phyloP scores from a whole-genome alignment of 37 sponge, comb jelly and placozoan genomes.

The Aplysina aerophoba region DNA sequence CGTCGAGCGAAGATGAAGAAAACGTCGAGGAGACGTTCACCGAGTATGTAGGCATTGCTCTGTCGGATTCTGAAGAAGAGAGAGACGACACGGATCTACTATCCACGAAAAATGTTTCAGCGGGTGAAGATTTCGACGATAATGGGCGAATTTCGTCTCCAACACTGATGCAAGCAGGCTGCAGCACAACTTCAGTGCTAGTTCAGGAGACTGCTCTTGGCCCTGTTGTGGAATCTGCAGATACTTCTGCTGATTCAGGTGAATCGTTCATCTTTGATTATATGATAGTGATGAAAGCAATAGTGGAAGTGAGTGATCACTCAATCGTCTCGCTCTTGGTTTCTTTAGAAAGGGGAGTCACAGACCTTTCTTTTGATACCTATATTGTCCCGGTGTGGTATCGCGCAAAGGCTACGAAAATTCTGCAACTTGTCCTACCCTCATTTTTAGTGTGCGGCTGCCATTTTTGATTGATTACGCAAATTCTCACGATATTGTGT shows the following conservation, averaged over 20 bases:
- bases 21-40: neutral
- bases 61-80: neutral
- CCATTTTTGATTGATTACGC: neutral
- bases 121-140: neutral
- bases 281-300: neutral
- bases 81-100: neutral
- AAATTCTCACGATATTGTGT: neutral
- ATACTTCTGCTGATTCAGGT: neutral
- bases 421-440: neutral
- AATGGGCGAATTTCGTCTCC: neutral
- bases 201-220: neutral
- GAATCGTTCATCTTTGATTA: neutral
- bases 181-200: neutral
- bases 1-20: conserved; percentile 4
- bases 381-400: neutral
- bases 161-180: neutral
- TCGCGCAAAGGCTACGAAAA: neutral
- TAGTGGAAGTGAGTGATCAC: neutral
- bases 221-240: conserved; percentile 4
- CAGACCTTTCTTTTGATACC: neutral
- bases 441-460: neutral
- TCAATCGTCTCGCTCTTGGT: neutral
- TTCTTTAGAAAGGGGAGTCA: neutral
- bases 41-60: conserved; percentile 3
- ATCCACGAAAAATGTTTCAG: neutral